Percentiles rank a stretch among this genome's conserved stretches.
phyloP scores from a whole-genome alignment of 1,140 invertebrate genomes.

The Micrasema longulum region DNA sequence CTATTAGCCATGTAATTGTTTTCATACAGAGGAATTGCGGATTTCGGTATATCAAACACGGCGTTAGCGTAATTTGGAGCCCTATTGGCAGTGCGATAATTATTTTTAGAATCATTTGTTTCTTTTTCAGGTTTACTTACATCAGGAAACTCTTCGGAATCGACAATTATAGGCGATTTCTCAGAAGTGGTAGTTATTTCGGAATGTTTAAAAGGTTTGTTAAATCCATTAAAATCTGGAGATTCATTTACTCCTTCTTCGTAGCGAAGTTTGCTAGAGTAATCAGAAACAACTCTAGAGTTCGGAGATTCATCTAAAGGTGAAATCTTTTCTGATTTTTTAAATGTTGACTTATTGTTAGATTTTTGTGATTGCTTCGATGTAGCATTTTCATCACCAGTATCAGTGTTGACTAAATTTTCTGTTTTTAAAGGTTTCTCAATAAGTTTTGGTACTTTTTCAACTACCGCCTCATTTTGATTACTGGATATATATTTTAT shows the following conservation, averaged over 20 bases:
- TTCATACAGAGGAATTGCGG: constrained; percentile 31
- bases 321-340: constrained; percentile 15
- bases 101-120: constrained; percentile 1
- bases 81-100: neutral
- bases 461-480: constrained; percentile 6
- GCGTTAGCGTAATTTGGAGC: constrained; percentile 27
- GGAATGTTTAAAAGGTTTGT: too few species aligned
- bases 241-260: constrained; percentile 34
- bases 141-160: neutral
- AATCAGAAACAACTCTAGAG: constrained; percentile 14
- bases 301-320: constrained; percentile 12
- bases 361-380: constrained; percentile 1
- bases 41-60: constrained; percentile 27
- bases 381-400: neutral
- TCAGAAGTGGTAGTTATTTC: neutral
- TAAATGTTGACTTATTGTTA: constrained; percentile 22
- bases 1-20: constrained; percentile 25
- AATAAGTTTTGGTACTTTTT: constrained; percentile 7
- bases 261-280: constrained; percentile 38
- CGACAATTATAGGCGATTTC: constrained; percentile 18
- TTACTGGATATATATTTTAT: constrained; percentile 29
- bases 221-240: too few species aligned
- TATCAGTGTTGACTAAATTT: neutral
- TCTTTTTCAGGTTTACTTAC: neutral
- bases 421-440: constrained; percentile 4